Conservation (phyloP, 2,113 vertebrate species). For the Copsychus sechellarum region DNA sequence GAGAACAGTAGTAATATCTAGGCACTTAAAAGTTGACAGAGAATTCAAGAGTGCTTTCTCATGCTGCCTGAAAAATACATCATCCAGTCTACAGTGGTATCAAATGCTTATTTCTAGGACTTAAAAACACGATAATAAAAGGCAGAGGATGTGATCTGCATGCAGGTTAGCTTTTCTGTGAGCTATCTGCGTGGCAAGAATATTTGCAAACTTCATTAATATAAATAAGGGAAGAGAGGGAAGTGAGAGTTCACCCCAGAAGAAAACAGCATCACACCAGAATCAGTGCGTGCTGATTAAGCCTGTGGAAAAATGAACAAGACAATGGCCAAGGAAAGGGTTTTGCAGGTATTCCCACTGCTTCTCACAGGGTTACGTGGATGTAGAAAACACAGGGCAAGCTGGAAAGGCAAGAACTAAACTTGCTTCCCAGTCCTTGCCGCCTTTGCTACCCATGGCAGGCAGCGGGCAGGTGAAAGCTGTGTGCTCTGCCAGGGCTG, state of each 20-base stretch:
- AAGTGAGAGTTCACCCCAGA: not conserved
- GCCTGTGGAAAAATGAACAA: not conserved
- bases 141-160: constrained; percentile 16
- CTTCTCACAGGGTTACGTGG: not conserved
- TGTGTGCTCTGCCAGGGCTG: not conserved
- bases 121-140: constrained; percentile 37
- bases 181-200: constrained; percentile 31
- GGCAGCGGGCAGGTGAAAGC: not conserved
- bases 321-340: not conserved
- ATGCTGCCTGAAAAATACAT: constrained; percentile 51
- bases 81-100: constrained; percentile 30
- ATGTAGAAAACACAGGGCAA: not conserved
- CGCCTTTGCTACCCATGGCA: not conserved
- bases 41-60: constrained; percentile 45
- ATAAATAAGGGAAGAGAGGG: not conserved
- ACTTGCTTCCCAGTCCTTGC: not conserved
- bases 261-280: not conserved
- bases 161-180: constrained; percentile 39
- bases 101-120: constrained; percentile 46
- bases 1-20: constrained; percentile 34
- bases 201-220: constrained; percentile 22
- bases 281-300: not conserved
- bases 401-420: not conserved
- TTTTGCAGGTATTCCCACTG: not conserved
- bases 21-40: constrained; percentile 63